These are phyloP conservation scores for Dufourea novaeangliae DNA, from an alignment of 1,140 invertebrate genomes.

Conservation along the genomic window DNA sequence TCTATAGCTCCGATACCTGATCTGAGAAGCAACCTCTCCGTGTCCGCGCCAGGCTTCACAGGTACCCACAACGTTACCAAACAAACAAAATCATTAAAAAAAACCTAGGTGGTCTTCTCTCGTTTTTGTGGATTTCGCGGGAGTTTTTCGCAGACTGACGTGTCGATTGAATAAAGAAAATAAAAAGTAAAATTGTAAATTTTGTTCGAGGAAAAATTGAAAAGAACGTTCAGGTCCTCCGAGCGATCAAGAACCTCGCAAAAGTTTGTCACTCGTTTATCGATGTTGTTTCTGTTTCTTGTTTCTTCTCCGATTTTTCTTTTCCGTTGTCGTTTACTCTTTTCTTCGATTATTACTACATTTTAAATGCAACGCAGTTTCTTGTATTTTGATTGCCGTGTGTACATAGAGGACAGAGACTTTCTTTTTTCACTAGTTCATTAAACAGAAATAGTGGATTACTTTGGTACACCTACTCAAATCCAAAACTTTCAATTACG, in stretches of 20 bases:
- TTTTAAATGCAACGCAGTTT: slow-evolving; percentile 41
- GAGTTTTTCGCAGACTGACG: slow-evolving; percentile 45
- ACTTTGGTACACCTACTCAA: too few species aligned
- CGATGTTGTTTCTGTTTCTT: neutral
- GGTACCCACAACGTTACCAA: slow-evolving; percentile 81
- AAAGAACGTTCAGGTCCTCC: slow-evolving; percentile 26
- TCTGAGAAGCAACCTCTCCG: slow-evolving; percentile 89
- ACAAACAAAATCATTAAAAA: slow-evolving; percentile 60
- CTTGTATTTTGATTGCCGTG: neutral
- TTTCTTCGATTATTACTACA: neutral
- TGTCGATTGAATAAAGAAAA: slow-evolving; percentile 15
- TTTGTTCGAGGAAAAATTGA: neutral
- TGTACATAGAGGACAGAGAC: neutral
- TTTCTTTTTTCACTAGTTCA: neutral
- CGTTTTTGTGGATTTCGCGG: slow-evolving; percentile 58
- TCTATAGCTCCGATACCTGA: slow-evolving; percentile 90
- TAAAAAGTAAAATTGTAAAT: neutral
- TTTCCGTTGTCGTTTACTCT: neutral
- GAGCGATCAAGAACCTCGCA: slow-evolving; percentile 23
- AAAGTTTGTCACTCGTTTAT: slow-evolving; percentile 43
- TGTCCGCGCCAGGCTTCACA: slow-evolving; percentile 84
- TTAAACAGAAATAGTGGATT: too few species aligned
- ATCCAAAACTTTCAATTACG: too few species aligned
- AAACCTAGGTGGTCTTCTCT: slow-evolving; percentile 66
- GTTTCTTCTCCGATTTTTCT: neutral